Evolutionary conservation across 2,113 vertebrate species (phyloP).

Genomic region (Phaethon lepturus): DNA sequence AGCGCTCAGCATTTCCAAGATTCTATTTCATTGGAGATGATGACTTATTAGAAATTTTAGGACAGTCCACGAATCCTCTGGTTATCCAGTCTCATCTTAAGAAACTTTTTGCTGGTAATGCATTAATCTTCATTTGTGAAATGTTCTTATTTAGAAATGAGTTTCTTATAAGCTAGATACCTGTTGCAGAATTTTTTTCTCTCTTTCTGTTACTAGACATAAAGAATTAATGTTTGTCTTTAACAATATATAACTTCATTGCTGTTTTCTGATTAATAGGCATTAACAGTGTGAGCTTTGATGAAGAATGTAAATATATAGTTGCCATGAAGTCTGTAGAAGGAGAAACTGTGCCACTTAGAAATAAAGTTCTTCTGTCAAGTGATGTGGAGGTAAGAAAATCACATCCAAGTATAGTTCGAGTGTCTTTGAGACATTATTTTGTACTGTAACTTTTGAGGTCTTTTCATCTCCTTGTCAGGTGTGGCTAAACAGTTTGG

Average conservation of each 20-base stretch:
- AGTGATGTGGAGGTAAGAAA: conserved; percentile 90
- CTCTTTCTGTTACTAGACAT: background rate
- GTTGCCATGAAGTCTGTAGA: conserved; percentile 93
- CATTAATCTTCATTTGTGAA: background rate
- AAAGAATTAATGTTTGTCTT: background rate
- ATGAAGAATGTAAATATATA: conserved; percentile 88
- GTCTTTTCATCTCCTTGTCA: conserved; percentile 59
- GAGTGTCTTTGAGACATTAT: background rate
- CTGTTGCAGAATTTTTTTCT: background rate
- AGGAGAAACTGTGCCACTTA: conserved; percentile 91
- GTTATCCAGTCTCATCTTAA: conserved; percentile 97
- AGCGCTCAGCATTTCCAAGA: conserved; percentile 93
- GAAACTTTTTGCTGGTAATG: conserved; percentile 94
- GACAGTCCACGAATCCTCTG: conserved; percentile 91
- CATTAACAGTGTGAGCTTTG: conserved; percentile 93
- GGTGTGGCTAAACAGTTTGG: conserved; percentile 90
- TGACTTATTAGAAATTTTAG: conserved; percentile 95
- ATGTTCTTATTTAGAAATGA: background rate
- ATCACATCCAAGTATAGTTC: background rate
- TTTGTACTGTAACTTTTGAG: background rate
- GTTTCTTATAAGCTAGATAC: background rate
- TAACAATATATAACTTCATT: background rate
- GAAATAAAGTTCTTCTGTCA: conserved; percentile 87
- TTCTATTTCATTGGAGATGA: conserved; percentile 99
- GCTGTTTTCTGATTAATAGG: conserved; percentile 76